Evolutionary conservation across 1,140 invertebrate species (phyloP), one percentile per base, ranked within the genome.

Genomic region (Leptonema lineaticorne): DNA sequence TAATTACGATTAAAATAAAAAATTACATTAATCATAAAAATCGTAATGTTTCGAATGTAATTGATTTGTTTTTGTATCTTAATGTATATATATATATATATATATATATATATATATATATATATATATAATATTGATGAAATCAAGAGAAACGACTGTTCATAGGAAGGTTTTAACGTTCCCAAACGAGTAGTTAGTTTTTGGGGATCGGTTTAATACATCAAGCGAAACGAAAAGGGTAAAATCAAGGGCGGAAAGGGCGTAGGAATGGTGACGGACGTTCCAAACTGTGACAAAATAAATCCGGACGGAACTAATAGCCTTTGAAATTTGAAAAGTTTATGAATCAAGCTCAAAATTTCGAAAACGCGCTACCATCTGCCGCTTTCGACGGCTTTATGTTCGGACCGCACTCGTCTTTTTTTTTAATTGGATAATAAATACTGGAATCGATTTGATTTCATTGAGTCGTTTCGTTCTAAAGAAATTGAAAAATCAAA

Each of bases 181-280:
- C n/a, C n/a, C n/a, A n/a, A n/a, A n/a, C n/a, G n/a, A n/a, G n/a
- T n/a, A n/a, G n/a, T n/a, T n/a, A n/a, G 37, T 11, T 41, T 41
- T 41, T 2, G 37, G 16, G 16, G 2, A 41, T 9, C 11, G 37
- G 37, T 41, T 41, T 33, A 14, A 41, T 41, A 16, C 37, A 41
- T 41, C 37, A n/a, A n/a, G 2, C 9, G 11, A 14, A 16, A 14
- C 37, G 66, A 14, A 64, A 60, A 26, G 65, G 65, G 14, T 64
- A 68, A 59, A 63, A 71, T 68, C 69, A 67, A 50, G 67, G 63
- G 53, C 53, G 58, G 33, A 53, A 50, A 33, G 9, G 27, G 5
- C 63, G 3, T 5, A 18, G 22, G 28, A 18, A 20, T 20, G 48
- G 48, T 26, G 11, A 9, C 22, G 18, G 48, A 53, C 18, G 48